These are phyloP conservation scores for fruit fly (Drosophila melanogaster) DNA, from an alignment of 1,140 invertebrate species.

Conservation along the genomic window Release_6_plus_ISO1_MT NT_033779.5:10662001-10662500, in stretches of 20 bases:
- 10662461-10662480: not conserved
- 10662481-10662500: constrained; percentile 5
- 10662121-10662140: constrained; percentile 17
- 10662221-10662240: constrained; percentile 17
- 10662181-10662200: constrained; percentile 6
- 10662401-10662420: constrained; percentile 14
- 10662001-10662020: constrained; percentile 27
- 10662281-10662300: constrained; percentile 38
- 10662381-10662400: constrained; percentile 38
- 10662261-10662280: constrained; percentile 10
- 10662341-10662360: constrained; percentile 72
- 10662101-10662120: constrained; percentile 63
- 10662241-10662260: constrained; percentile 1
- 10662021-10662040: constrained; percentile 58
- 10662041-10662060: constrained; percentile 22
- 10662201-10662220: not conserved
- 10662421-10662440: constrained; percentile 31
- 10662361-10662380: constrained; percentile 57
- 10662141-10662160: constrained; percentile 6
- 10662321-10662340: constrained; percentile 78
- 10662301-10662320: constrained; percentile 49
- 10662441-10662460: constrained; percentile 35
- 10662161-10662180: constrained; percentile 2
- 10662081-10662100: constrained; percentile 53
- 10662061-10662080: constrained; percentile 37